A percentile compares a stretch with the other conserved stretches of the same genome.
phyloP scores from a whole-genome alignment of 2,113 vertebrate genomes.

The Tenrec ecaudatus region DNA sequence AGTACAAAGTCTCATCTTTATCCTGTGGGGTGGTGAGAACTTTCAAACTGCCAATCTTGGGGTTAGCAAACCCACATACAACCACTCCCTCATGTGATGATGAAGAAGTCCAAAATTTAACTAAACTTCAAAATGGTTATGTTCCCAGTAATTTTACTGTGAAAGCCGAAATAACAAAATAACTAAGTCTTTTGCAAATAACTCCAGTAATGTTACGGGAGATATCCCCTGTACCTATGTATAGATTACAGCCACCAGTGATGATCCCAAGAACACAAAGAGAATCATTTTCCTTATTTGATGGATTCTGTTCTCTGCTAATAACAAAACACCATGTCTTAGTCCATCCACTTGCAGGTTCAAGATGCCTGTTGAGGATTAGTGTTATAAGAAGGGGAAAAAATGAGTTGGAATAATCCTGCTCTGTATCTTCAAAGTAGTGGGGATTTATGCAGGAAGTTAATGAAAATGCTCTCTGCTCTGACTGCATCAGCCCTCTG shows the following conservation, averaged over 20 bases:
- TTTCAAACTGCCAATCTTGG: no score
- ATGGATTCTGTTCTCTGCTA: conserved; percentile 69
- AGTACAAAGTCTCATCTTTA: no score
- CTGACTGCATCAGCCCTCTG: conserved; percentile 15
- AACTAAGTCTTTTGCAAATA: not conserved
- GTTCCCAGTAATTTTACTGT: conserved; percentile 20
- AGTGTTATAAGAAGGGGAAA: conserved; percentile 18
- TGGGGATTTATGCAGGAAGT: conserved; percentile 27
- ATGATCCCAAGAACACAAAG: conserved; percentile 52
- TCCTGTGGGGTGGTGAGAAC: no score
- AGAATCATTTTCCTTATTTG: not conserved
- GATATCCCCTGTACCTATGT: conserved; percentile 8
- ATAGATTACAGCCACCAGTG: conserved; percentile 22
- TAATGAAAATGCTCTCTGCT: conserved; percentile 54
- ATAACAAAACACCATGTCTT: conserved; percentile 64
- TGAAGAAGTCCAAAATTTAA: conserved; percentile 42
- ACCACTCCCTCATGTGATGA: no score
- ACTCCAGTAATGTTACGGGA: not conserved
- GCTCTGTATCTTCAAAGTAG: conserved; percentile 38
- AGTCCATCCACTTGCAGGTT: conserved; percentile 69
- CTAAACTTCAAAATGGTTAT: not conserved
- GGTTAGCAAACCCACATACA: no score
- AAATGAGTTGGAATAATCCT: conserved; percentile 66
- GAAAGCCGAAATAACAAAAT: not conserved
- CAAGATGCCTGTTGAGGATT: conserved; percentile 48